These are phyloP conservation scores for Sinonovacula constricta DNA, from an alignment of 1,140 invertebrate genomes.

Conservation along the genomic window DNA sequence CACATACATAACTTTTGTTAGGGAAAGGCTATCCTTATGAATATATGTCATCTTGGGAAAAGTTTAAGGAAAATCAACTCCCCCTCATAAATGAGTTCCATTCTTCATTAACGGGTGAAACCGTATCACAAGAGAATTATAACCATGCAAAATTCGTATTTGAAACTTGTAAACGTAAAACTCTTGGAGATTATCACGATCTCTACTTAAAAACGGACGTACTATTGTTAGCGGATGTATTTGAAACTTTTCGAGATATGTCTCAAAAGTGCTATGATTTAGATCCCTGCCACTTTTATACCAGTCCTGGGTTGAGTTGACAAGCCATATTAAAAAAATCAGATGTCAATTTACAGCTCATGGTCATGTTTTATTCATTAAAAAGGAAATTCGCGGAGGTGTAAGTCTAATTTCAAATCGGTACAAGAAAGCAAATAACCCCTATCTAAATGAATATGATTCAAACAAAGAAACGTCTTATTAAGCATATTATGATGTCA, in stretches of 20 bases:
- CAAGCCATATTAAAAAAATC: slow-evolving; percentile 64
- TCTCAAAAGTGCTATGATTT: slow-evolving; percentile 28
- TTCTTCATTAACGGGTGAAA: slow-evolving; percentile 3
- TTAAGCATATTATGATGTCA: slow-evolving; percentile 50
- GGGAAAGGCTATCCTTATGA: slow-evolving; percentile 52
- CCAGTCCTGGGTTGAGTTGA: slow-evolving; percentile 59
- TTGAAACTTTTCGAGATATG: slow-evolving; percentile 44
- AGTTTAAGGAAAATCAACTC: slow-evolving; percentile 34
- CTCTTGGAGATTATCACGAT: slow-evolving; percentile 47
- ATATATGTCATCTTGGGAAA: slow-evolving; percentile 24
- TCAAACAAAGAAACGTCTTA: neutral
- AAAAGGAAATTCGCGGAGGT: slow-evolving; percentile 43
- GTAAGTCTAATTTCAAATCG: slow-evolving; percentile 45
- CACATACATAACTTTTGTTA: slow-evolving; percentile 20
- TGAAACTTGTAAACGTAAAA: slow-evolving; percentile 16
- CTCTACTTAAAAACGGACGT: slow-evolving; percentile 55
- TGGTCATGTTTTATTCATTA: slow-evolving; percentile 42
- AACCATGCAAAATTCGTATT: slow-evolving; percentile 46
- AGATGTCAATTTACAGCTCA: slow-evolving; percentile 34
- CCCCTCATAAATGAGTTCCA: slow-evolving; percentile 31
- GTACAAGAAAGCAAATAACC: slow-evolving; percentile 50
- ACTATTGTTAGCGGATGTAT: slow-evolving; percentile 42
- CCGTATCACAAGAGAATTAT: slow-evolving; percentile 45
- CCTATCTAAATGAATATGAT: slow-evolving; percentile 36
- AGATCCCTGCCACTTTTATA: slow-evolving; percentile 52